Conservation (phyloP, 2,113 vertebrate genomes). For the Hippolais icterina region DNA sequence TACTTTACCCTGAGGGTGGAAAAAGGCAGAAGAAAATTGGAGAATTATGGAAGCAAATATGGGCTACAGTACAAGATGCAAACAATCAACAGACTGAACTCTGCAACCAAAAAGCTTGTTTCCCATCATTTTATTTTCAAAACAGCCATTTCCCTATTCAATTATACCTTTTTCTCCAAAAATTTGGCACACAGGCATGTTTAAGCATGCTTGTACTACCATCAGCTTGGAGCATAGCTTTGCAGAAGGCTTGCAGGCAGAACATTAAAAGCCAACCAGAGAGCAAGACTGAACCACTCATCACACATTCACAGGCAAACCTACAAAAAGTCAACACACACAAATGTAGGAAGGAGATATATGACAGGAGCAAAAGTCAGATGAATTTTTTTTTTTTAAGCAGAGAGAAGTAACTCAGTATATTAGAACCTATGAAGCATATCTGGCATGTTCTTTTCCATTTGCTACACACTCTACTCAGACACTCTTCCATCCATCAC, state of each 20-base stretch:
- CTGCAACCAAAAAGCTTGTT: background rate
- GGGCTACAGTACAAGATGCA: background rate
- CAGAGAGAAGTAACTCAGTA: background rate
- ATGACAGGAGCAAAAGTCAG: background rate
- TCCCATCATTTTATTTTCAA: slow-evolving; percentile 3
- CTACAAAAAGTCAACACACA: background rate
- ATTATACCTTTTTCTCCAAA: background rate
- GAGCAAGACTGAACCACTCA: background rate
- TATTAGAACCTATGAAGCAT: background rate
- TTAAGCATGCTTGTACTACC: background rate
- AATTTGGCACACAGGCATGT: background rate
- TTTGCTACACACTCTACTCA: background rate
- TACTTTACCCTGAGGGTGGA: slow-evolving; percentile 88
- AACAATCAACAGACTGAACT: background rate
- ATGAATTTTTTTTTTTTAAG: background rate
- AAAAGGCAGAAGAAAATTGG: slow-evolving; percentile 33
- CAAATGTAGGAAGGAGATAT: background rate
- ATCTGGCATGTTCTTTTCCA: background rate
- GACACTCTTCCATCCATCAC: background rate
- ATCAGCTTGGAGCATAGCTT: background rate
- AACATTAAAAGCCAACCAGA: background rate
- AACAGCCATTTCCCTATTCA: background rate
- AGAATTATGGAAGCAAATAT: background rate
- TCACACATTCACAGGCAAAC: background rate
- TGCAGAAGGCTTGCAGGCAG: background rate